Base-by-base conservation (phyloP, 2,888 invertebrate species). In the Troides helena region DNA sequence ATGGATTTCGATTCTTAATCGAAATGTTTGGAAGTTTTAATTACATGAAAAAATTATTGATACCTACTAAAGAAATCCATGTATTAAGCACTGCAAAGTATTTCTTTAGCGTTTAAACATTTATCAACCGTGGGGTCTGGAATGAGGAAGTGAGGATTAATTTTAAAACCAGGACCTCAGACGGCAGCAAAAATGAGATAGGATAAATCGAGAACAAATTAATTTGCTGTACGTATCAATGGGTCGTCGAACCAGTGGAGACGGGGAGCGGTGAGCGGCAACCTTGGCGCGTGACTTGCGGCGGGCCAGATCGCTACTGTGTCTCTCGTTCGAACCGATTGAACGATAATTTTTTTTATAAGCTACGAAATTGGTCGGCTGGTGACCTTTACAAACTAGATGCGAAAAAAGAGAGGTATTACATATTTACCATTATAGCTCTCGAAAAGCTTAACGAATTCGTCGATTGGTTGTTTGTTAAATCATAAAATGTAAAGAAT, bases 211-310 rank as follows among this genome's bases (percentile, higher is more conserved):
- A 67, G 70, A 70, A 67, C 70, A 65, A 71, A 71, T 67, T 65
- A 65, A 65, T 65, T 62, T 67, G 66, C 46, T 63, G 68, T 66
- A 63, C 69, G 72, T 80, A 80, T 76, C 77, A 76, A 77, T 84
- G 81, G 86, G 87, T 86, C 85, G 84, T 81, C 86, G 88, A 87
- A 87, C 87, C 76, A 84, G 78, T 81, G 62, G 65, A 62, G 56
- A 25, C 66, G 71, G 72, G 59, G 73, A 77, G 73, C 74, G 77
- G 89, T 87, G 87, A 86, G 74, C 76, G 87, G 87, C 78, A 80
- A 79, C 89, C 90, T 90, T 89, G 86, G 78, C 74, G 76, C 77
- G 76, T 78, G 77, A 72, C 73, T 77, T 79, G 80, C 80, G 73
- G 77, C 73, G 77, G 77, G 75, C 63, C 70, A 66, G 62, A 62